These are phyloP conservation scores for Serrognathus titanus DNA, from an alignment of 2,888 invertebrate genomes.

Conservation along the genomic window DNA sequence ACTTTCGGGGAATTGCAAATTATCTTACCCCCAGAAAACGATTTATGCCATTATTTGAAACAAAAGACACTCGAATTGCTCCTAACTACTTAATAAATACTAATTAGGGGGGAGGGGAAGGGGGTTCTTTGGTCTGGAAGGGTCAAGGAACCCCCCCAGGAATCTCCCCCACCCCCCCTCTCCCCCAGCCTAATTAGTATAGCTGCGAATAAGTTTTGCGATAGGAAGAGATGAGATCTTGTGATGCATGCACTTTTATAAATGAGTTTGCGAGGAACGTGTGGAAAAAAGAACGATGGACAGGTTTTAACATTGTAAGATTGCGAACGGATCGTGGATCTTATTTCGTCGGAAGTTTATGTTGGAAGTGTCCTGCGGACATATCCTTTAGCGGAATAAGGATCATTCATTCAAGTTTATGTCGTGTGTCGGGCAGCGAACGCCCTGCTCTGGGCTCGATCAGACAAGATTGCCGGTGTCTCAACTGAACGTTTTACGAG, in stretches of 20 bases:
- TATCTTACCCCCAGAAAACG: background rate
- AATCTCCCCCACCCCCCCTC: no score
- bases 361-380: slow-evolving; percentile 14
- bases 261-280: no score
- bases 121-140: background rate
- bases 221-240: no score
- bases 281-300: background rate
- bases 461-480: slow-evolving; percentile 28
- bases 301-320: slow-evolving; percentile 4
- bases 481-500: slow-evolving; percentile 34
- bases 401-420: slow-evolving; percentile 25
- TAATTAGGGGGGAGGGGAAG: background rate
- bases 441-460: slow-evolving; percentile 19
- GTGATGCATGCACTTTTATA: no score
- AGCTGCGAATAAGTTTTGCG: no score
- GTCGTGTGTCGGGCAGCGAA: slow-evolving; percentile 17
- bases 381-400: slow-evolving; percentile 19
- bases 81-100: background rate
- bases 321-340: slow-evolving; percentile 10
- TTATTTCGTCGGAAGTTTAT: slow-evolving; percentile 14
- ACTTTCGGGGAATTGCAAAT: slow-evolving; percentile 8
- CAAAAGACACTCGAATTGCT: slow-evolving; percentile 1
- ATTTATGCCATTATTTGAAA: slow-evolving; percentile 8
- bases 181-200: no score
- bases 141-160: no score